phyloP scores from a whole-genome alignment of 2,888 invertebrate genomes.

The Drosophila yooni region DNA sequence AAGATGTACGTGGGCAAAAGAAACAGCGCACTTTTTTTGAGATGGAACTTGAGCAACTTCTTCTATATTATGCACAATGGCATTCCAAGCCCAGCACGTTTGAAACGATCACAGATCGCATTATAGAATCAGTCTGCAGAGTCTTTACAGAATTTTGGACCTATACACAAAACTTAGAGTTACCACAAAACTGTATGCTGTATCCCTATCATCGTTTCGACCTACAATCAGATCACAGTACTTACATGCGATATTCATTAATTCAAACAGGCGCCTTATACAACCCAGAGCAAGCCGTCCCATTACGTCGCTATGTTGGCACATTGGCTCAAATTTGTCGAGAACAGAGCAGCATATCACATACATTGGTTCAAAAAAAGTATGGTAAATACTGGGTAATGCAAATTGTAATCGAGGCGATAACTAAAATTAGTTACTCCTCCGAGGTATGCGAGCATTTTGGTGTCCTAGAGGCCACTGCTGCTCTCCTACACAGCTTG shows the following conservation, averaged over 20 bases:
- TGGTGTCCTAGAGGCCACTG: slow-evolving; percentile 78
- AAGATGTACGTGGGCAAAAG: slow-evolving; percentile 46
- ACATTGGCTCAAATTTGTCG: slow-evolving; percentile 75
- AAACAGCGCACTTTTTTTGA: slow-evolving; percentile 76
- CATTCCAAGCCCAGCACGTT: slow-evolving; percentile 40
- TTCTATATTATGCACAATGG: slow-evolving; percentile 73
- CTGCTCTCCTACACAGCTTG: slow-evolving; percentile 66
- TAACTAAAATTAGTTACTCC: slow-evolving; percentile 79
- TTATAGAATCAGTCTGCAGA: slow-evolving; percentile 66
- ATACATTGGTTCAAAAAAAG: slow-evolving; percentile 58
- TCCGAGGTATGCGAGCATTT: slow-evolving; percentile 79
- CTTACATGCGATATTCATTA: slow-evolving; percentile 32
- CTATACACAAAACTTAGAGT: slow-evolving; percentile 78
- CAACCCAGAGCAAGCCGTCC: slow-evolving; percentile 69
- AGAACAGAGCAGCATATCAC: slow-evolving; percentile 52
- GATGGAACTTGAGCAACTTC: slow-evolving; percentile 75
- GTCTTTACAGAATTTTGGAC: slow-evolving; percentile 81
- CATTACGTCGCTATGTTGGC: slow-evolving; percentile 80
- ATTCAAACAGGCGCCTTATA: slow-evolving; percentile 68
- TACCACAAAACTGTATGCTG: slow-evolving; percentile 72
- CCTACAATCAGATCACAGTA: slow-evolving; percentile 47
- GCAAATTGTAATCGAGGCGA: slow-evolving; percentile 76
- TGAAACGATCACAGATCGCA: slow-evolving; percentile 7
- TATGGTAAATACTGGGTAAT: slow-evolving; percentile 73
- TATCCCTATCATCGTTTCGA: slow-evolving; percentile 74